Evolutionary conservation across 2,888 invertebrate species (phyloP), one percentile per base, ranked within the genome.

Genomic region (Neoaliturus tenellus): DNA sequence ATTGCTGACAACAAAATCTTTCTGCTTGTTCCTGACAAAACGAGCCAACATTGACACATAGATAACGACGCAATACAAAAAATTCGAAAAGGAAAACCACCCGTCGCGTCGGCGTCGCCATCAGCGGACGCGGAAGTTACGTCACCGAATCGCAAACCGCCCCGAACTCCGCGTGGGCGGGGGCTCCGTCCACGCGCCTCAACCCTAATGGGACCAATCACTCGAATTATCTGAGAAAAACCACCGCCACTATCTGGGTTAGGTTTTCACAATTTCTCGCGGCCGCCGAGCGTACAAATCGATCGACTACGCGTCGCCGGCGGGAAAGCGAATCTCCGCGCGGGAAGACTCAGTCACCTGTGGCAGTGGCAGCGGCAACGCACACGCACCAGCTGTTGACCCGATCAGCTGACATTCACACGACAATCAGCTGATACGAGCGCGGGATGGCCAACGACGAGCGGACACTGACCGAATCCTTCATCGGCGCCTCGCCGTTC

Each of bases 401-500:
- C 20, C 25, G 8, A 62, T 55, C 62, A 62, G 62, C 62, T 62
- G 62, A n/a, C 17, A 8, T 39, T 39, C n/a, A 69, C 10, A 17
- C 20, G 31, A 8, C 12, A 69, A 17, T 20, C 28, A 39, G 23
- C 71, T 20, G 39, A 1, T n/a, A 6, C 31, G 25, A 39, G 6
- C n/a, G 51, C 25, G 39, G 20, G 33, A 82, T 82, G 82, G 82
- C 82, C 41, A 82, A 51, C 82, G 82, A 82, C 73, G 73, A 82
- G 25, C 35, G 81, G 35, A 67, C 84, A 4, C 82, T 84, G 10
- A 73, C 84, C 17, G 86, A 87, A 44, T 86, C 86, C 20, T 84
- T 87, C 75, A 75, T 87, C 23, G 86, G 85, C 20, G 88, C 87
- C 28, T 85, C 94, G 92, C 93, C 93, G 84, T 90, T 94, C 69